These are phyloP conservation scores for Drosophila sturtevanti DNA, from an alignment of 1,140 invertebrate species.

Conservation along the genomic window DNA sequence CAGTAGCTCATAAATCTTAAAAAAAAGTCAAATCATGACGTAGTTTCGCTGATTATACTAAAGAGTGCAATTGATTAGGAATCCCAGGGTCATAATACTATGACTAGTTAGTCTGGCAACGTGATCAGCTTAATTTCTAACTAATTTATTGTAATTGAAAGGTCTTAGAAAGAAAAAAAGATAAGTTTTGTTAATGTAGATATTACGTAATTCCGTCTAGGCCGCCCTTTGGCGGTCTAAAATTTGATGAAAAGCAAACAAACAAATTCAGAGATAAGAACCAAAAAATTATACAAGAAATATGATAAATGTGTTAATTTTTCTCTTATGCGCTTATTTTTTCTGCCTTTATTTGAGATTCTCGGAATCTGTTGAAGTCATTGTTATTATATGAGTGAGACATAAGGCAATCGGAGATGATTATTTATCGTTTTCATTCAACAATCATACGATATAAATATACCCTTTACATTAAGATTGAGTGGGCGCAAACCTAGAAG, in stretches of 20 bases:
- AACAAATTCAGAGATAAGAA: background rate
- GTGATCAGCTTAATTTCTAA: conserved; percentile 26
- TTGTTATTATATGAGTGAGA: background rate
- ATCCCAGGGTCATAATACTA: background rate
- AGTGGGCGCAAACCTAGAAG: no score
- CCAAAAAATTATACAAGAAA: conserved; percentile 6
- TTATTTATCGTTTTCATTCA: conserved; percentile 8
- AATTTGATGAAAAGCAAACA: background rate
- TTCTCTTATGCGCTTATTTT: background rate
- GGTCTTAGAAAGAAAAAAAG: conserved; percentile 4
- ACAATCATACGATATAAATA: background rate
- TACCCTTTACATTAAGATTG: no score
- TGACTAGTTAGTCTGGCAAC: conserved; percentile 20
- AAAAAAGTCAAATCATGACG: conserved; percentile 33
- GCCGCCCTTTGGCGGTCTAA: background rate
- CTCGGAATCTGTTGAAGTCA: background rate
- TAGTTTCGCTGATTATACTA: conserved; percentile 13
- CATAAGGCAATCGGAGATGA: background rate
- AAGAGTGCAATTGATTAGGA: conserved; percentile 19
- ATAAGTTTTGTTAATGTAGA: background rate
- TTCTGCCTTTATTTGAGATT: background rate
- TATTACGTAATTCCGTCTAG: background rate
- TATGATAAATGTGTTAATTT: conserved; percentile 7
- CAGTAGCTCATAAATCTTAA: conserved; percentile 28
- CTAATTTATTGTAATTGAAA: conserved; percentile 13